Percentiles rank a stretch among this genome's conserved stretches.
Evolutionary conservation across 2,888 invertebrate genomes (phyloP).

Genomic region (Mycalesis mineus): DNA sequence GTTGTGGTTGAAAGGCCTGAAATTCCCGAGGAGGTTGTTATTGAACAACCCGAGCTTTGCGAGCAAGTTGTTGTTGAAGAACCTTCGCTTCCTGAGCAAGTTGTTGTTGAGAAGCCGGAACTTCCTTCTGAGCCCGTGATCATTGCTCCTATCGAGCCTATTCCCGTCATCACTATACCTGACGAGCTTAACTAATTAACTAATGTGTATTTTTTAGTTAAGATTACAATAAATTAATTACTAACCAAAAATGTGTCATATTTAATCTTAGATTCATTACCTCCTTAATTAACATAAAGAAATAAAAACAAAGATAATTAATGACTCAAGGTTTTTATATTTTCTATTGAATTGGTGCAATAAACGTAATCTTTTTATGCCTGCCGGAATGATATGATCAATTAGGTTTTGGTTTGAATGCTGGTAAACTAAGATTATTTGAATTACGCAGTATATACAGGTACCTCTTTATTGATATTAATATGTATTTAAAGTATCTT

Average conservation of each 20-base stretch:
- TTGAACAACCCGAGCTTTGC: not conserved
- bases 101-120: not conserved
- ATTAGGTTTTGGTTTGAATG: no score
- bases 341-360: no score
- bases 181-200: not conserved
- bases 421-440: no score
- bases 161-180: not conserved
- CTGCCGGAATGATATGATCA: no score
- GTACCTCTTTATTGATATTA: no score
- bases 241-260: not conserved
- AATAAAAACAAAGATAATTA: no score
- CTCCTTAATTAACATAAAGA: no score
- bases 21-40: not conserved
- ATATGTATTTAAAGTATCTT: no score
- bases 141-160: not conserved
- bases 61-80: not conserved
- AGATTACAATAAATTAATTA: not conserved
- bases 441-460: no score
- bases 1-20: constrained; percentile 12
- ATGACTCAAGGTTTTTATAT: no score
- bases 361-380: no score
- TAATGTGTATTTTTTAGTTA: not conserved
- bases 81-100: not conserved
- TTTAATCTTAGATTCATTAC: not conserved
- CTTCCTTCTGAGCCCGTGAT: not conserved